Evolutionary conservation across 2,113 vertebrate genomes (phyloP).

Genomic region (Hippocampus mohnikei): DNA sequence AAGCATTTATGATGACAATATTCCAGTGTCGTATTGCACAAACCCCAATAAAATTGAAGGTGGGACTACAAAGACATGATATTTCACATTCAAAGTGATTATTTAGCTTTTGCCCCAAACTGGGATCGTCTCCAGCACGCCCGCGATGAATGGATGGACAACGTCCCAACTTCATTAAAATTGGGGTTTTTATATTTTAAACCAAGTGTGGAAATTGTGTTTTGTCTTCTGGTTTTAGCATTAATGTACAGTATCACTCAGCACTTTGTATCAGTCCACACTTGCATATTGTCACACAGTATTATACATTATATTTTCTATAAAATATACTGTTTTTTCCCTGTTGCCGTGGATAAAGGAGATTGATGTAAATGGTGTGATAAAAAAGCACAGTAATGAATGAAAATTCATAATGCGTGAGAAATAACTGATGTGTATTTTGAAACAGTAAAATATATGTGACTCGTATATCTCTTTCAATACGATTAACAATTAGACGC

Average conservation of each 20-base stretch:
- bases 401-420: not conserved
- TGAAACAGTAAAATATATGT: not conserved
- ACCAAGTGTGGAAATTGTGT: not conserved
- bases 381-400: constrained; percentile 6
- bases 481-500: no score
- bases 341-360: constrained; percentile 5
- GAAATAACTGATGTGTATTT: not conserved
- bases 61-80: no score
- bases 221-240: not conserved
- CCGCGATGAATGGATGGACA: no score
- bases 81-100: no score
- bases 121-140: no score
- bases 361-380: not conserved
- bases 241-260: constrained; percentile 5
- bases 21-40: not conserved
- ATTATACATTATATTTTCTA: not conserved
- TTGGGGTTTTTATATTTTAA: not conserved
- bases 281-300: constrained; percentile 1
- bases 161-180: no score
- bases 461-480: no score
- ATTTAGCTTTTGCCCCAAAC: no score
- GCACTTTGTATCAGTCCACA: constrained; percentile 11
- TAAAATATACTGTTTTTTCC: not conserved
- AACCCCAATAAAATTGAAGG: no score
- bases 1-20: not conserved